Evolutionary conservation across 1,140 invertebrate species (phyloP).

Genomic region (Drosophila nebulosa): DNA sequence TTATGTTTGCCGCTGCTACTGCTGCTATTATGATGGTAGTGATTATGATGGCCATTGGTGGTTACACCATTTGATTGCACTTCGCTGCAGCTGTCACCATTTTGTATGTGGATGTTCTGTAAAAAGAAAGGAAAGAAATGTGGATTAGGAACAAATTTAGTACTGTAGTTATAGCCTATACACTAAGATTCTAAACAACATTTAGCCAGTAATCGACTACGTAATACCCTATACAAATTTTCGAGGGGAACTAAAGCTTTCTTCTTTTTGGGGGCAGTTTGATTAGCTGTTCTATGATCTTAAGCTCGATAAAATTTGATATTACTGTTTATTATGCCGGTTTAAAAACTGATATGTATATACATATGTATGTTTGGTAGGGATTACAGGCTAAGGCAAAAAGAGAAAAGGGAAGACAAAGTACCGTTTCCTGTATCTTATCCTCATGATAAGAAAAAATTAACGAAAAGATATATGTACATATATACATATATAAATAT

Average conservation of each 20-base stretch:
- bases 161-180: no score
- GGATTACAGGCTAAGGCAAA: neutral
- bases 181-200: no score
- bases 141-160: neutral
- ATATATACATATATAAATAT: neutral
- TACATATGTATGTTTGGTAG: neutral
- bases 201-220: no score
- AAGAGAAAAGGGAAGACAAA: neutral
- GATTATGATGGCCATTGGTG: slow-evolving; percentile 82
- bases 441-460: neutral
- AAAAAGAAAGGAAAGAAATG: neutral
- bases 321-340: neutral
- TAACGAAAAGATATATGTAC: neutral
- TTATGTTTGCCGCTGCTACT: slow-evolving; percentile 85
- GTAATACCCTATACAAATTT: no score
- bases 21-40: slow-evolving; percentile 81
- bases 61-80: slow-evolving; percentile 80
- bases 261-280: no score
- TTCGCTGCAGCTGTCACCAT: slow-evolving; percentile 63
- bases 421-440: neutral
- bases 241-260: no score
- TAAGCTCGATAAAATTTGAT: no score
- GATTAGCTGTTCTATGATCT: no score
- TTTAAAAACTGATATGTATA: neutral
- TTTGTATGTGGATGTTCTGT: slow-evolving; percentile 71